Percentiles rank a stretch among this genome's conserved stretches.
These are phyloP conservation scores for Hyposmocoma kahamanoa DNA, from an alignment of 1,140 invertebrate genomes.

Conservation along the genomic window DNA sequence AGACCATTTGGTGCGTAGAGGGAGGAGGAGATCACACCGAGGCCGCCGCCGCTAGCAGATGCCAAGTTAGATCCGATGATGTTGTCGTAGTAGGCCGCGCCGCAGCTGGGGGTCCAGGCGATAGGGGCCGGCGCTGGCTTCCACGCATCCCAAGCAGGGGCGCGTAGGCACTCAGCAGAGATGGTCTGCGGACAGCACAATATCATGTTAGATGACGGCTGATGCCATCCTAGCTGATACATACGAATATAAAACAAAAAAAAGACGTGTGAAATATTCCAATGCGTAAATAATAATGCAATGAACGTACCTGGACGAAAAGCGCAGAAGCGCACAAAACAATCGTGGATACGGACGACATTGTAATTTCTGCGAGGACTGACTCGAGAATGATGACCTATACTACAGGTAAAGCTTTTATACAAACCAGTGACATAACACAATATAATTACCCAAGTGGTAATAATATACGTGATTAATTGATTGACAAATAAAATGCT, in stretches of 20 bases:
- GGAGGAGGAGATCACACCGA: slow-evolving; percentile 25
- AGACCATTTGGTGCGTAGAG: slow-evolving; percentile 27
- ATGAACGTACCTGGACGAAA: slow-evolving; percentile 25
- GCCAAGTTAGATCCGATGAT: too few relatives aligned
- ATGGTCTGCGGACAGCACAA: not conserved
- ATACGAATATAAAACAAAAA: too few relatives aligned
- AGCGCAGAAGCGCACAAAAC: slow-evolving; percentile 26
- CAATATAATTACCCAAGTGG: too few relatives aligned
- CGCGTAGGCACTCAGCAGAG: not conserved
- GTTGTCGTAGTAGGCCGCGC: too few relatives aligned
- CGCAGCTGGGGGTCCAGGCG: too few relatives aligned
- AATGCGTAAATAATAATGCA: not conserved
- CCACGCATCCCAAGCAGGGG: not conserved
- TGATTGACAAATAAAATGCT: too few relatives aligned
- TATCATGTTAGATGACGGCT: not conserved
- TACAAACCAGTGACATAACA: too few relatives aligned
- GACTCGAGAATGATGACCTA: not conserved
- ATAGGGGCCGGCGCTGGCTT: not conserved
- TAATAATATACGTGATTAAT: too few relatives aligned
- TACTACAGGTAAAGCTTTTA: too few relatives aligned
- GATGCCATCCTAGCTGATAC: not conserved
- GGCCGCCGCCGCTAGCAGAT: slow-evolving; percentile 6
- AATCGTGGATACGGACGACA: slow-evolving; percentile 23
- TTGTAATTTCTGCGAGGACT: slow-evolving; percentile 1
- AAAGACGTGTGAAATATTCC: not conserved